Conservation (phyloP, 2,888 invertebrate genomes). For the Laothoe populi region DNA sequence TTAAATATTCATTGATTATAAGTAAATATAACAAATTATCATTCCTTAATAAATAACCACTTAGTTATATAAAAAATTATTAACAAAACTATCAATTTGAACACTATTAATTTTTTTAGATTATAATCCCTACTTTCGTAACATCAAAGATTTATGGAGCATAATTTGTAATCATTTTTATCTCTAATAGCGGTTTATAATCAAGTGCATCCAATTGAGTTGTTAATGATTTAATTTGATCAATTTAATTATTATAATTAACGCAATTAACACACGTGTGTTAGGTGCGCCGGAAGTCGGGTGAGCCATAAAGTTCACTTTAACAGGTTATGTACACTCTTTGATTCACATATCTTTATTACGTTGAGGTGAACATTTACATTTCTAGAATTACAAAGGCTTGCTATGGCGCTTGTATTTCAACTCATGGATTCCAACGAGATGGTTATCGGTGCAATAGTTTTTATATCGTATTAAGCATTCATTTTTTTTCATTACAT, state of each 20-base stretch:
- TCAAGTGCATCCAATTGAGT: conserved; percentile 29
- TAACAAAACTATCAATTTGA: too few relatives aligned
- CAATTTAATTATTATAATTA: conserved; percentile 43
- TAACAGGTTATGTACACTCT: conserved; percentile 6
- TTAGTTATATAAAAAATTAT: background rate
- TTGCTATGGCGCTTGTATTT: background rate
- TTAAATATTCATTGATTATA: too few relatives aligned
- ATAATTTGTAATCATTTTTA: conserved; percentile 13
- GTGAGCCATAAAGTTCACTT: conserved; percentile 3
- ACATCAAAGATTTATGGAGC: conserved; percentile 1
- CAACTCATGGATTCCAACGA: too few relatives aligned
- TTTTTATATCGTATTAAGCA: too few relatives aligned
- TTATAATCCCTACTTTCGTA: background rate
- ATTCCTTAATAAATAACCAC: too few relatives aligned
- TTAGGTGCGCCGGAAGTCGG: conserved; percentile 35
- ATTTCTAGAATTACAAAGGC: background rate
- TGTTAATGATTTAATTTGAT: conserved; percentile 40
- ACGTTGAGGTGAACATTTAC: background rate
- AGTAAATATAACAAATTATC: too few relatives aligned
- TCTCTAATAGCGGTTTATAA: conserved; percentile 12
- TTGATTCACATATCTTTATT: conserved; percentile 1
- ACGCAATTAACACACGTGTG: conserved; percentile 38
- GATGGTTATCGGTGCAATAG: too few relatives aligned
- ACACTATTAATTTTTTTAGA: background rate
- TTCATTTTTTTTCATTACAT: too few relatives aligned